These are phyloP conservation scores for Lordiphosa stackelbergi DNA, from an alignment of 1,140 invertebrate genomes.

Conservation along the genomic window DNA sequence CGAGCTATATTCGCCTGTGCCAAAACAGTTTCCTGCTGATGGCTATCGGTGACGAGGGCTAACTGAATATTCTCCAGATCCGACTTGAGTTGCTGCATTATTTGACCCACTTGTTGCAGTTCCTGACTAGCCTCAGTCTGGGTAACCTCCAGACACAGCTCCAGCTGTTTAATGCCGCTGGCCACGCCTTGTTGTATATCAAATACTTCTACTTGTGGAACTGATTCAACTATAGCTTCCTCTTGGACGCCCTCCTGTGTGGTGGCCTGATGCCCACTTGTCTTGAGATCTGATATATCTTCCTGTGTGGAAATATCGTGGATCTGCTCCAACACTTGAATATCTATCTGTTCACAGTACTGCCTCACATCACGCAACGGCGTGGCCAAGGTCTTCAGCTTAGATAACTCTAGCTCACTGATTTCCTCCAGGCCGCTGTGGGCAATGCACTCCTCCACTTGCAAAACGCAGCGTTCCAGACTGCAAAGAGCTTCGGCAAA, in stretches of 20 bases:
- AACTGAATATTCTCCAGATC: slow-evolving; percentile 59
- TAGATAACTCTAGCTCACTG: slow-evolving; percentile 48
- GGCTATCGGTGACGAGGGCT: slow-evolving; percentile 32
- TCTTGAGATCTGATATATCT: slow-evolving; percentile 64
- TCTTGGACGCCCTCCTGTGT: slow-evolving; percentile 71
- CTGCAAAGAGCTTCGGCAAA: slow-evolving; percentile 66
- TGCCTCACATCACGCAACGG: slow-evolving; percentile 57
- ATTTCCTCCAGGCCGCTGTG: slow-evolving; percentile 51
- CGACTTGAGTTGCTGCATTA: slow-evolving; percentile 60
- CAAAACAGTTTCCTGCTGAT: slow-evolving; percentile 51
- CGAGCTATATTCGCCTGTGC: slow-evolving; percentile 59
- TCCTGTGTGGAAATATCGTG: slow-evolving; percentile 61
- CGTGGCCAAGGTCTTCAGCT: slow-evolving; percentile 50
- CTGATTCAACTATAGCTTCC: slow-evolving; percentile 11
- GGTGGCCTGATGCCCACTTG: slow-evolving; percentile 73
- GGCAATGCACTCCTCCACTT: slow-evolving; percentile 63
- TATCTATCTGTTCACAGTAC: slow-evolving; percentile 58
- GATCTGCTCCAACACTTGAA: slow-evolving; percentile 52
- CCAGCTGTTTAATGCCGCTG: slow-evolving; percentile 65
- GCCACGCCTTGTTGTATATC: slow-evolving; percentile 64
- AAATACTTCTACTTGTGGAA: slow-evolving; percentile 32
- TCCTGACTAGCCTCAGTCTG: slow-evolving; percentile 36
- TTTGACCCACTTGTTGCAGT: slow-evolving; percentile 43
- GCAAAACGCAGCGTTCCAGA: slow-evolving; percentile 58
- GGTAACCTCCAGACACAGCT: slow-evolving; percentile 54